Evolutionary conservation across 2,888 invertebrate species (phyloP).

Genomic region (Neoaliturus tenellus): DNA sequence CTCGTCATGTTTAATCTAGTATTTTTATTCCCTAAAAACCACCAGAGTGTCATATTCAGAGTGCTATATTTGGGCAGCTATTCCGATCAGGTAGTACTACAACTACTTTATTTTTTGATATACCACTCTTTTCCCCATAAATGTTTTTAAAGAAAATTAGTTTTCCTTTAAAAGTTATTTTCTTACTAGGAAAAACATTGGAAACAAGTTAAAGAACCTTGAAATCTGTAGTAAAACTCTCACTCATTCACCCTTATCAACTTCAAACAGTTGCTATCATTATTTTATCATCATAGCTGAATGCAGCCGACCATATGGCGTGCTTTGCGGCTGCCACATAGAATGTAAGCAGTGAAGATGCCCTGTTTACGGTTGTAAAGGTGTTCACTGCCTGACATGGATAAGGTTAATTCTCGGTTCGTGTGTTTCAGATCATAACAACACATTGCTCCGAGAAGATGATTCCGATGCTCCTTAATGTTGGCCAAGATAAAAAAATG

Average conservation of each 20-base stretch:
- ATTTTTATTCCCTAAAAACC: too few relatives aligned
- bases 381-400: not conserved
- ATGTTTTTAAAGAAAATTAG: too few relatives aligned
- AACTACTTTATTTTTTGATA: too few relatives aligned
- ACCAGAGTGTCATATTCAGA: too few relatives aligned
- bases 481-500: not conserved
- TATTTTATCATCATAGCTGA: not conserved
- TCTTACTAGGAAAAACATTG: too few relatives aligned
- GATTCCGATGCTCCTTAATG: not conserved
- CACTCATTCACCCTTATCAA: constrained; percentile 14
- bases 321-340: not conserved
- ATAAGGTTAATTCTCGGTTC: not conserved
- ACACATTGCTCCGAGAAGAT: not conserved
- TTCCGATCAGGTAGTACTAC: too few relatives aligned
- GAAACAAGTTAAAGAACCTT: constrained; percentile 1
- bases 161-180: too few relatives aligned
- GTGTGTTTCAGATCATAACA: constrained; percentile 19
- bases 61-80: too few relatives aligned
- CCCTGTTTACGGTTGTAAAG: not conserved
- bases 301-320: not conserved
- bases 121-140: too few relatives aligned
- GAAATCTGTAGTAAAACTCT: not conserved
- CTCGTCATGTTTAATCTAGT: not conserved
- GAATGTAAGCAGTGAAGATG: not conserved
- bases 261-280: constrained; percentile 22